These are phyloP conservation scores for Hipposideros larvatus DNA, from an alignment of 2,797 vertebrate genomes.

Conservation along the genomic window DNA sequence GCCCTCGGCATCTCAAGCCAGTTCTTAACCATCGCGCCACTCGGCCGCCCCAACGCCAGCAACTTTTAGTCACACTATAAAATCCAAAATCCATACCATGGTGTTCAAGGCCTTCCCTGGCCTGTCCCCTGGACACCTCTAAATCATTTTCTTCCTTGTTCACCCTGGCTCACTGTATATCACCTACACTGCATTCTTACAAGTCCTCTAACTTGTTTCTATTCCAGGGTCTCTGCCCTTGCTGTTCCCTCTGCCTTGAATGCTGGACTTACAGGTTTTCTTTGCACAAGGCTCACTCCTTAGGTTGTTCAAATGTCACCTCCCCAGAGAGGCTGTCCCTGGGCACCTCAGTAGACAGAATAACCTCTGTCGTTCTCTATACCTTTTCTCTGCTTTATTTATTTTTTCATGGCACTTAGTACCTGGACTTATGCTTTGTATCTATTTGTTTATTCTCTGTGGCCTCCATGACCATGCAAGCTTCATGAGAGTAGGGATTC, in stretches of 20 bases:
- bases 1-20: too few relatives aligned
- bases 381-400: neutral
- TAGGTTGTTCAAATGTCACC: neutral
- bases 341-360: neutral
- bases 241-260: neutral
- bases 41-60: neutral
- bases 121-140: neutral
- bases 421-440: neutral
- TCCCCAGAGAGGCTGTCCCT: neutral
- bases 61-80: neutral
- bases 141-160: neutral
- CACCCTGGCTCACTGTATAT: fast-evolving
- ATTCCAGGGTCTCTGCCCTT: neutral
- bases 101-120: neutral
- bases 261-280: too few relatives aligned
- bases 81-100: neutral
- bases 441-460: neutral
- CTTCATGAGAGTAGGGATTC: neutral
- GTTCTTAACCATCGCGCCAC: too few relatives aligned
- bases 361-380: neutral
- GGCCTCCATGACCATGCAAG: neutral
- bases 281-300: neutral
- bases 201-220: neutral
- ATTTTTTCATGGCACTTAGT: neutral
- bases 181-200: neutral